These are phyloP conservation scores for Athalia cordata DNA, from an alignment of 2,888 invertebrate species.

Conservation along the genomic window DNA sequence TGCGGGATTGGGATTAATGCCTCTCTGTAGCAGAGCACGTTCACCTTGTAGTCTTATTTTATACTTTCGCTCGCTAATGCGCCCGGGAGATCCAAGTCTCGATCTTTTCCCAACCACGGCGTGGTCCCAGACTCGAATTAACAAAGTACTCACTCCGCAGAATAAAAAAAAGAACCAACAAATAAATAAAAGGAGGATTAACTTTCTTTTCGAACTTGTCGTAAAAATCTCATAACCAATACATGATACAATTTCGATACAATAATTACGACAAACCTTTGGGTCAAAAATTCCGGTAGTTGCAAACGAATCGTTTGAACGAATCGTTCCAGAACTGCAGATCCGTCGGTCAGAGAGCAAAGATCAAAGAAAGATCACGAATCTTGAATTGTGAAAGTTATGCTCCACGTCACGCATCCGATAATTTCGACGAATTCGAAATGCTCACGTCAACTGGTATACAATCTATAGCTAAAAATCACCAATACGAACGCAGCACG, in stretches of 20 bases:
- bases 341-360: background rate
- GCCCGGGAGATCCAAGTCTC: background rate
- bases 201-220: too few relatives aligned
- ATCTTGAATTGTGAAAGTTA: conserved; percentile 30
- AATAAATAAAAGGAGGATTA: too few relatives aligned
- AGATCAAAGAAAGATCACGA: conserved; percentile 19
- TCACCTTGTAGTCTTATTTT: conserved; percentile 4
- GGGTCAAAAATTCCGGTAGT: background rate
- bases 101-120: background rate
- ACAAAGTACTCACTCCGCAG: too few relatives aligned
- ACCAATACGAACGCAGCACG: background rate
- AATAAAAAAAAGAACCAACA: too few relatives aligned
- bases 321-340: background rate
- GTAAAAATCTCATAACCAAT: too few relatives aligned
- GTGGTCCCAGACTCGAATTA: too few relatives aligned
- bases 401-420: conserved; percentile 13
- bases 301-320: background rate
- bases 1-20: background rate
- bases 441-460: background rate
- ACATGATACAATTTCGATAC: too few relatives aligned
- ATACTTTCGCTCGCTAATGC: conserved; percentile 3
- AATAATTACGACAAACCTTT: background rate
- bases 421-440: conserved; percentile 8
- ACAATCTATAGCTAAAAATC: background rate
- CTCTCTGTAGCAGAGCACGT: conserved; percentile 9